Conservation (phyloP, 2,888 invertebrate species). For the Toxonevra muliebris region DNA sequence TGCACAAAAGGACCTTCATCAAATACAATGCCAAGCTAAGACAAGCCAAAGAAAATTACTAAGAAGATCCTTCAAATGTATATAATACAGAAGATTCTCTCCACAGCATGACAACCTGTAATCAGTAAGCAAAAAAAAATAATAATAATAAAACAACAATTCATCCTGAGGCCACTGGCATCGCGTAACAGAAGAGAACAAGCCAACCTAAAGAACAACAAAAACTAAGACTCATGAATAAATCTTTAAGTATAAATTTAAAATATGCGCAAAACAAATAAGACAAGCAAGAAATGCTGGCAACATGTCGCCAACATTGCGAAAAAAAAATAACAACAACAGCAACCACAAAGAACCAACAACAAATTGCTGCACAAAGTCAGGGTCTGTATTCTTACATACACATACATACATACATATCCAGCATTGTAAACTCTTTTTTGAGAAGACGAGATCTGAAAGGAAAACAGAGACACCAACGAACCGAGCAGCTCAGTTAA, state of each 20-base stretch:
- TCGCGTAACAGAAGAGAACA: constrained; percentile 10
- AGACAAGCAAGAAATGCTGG: neutral
- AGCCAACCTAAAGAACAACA: constrained; percentile 10
- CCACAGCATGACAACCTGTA: constrained; percentile 29
- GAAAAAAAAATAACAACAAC: neutral
- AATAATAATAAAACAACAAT: constrained; percentile 24
- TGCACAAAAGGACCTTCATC: too few relatives aligned
- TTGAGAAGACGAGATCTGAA: constrained; percentile 5
- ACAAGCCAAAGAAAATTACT: too few relatives aligned
- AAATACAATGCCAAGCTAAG: too few relatives aligned
- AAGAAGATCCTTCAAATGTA: too few relatives aligned
- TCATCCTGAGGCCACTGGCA: constrained; percentile 22
- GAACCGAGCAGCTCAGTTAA: constrained; percentile 2
- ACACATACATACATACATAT: neutral
- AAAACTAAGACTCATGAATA: neutral
- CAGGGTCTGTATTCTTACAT: constrained; percentile 18
- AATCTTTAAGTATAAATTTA: constrained; percentile 6
- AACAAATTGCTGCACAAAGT: constrained; percentile 30
- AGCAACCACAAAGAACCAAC: constrained; percentile 14
- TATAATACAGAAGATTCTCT: neutral
- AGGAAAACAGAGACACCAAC: constrained; percentile 7
- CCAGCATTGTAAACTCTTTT: neutral
- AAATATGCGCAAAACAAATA: constrained; percentile 7
- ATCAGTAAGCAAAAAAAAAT: constrained; percentile 22
- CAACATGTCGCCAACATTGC: constrained; percentile 18